Percentiles rank a stretch among this genome's conserved stretches.
Conservation (phyloP, 2,113 vertebrate genomes). For the Calidris pugnax region DNA sequence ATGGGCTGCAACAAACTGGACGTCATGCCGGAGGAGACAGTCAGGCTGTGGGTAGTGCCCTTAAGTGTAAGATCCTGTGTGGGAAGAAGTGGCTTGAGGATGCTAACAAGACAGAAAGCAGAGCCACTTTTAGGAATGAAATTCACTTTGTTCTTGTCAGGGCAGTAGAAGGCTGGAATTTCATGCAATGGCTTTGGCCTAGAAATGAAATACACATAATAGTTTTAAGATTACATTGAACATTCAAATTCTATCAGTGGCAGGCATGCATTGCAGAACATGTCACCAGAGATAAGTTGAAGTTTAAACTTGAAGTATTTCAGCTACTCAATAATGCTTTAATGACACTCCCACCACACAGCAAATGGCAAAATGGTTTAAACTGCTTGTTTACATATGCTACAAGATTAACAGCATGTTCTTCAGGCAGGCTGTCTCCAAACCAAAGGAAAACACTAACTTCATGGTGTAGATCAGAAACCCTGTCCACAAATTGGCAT, state of each 20-base stretch:
- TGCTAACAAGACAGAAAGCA: constrained; percentile 99
- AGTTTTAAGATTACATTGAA: constrained; percentile 25
- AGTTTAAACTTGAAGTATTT: background rate
- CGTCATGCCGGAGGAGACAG: constrained; percentile 84
- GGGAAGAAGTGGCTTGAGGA: constrained; percentile 95
- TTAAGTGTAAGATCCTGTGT: constrained; percentile 91
- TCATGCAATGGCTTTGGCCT: constrained; percentile 93
- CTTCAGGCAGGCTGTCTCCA: background rate
- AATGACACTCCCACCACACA: background rate
- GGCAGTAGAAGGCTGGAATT: constrained; percentile 94
- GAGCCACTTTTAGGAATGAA: constrained; percentile 99
- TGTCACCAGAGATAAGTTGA: background rate
- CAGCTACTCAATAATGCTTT: background rate
- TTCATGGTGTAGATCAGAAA: background rate
- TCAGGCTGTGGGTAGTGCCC: constrained; percentile 85
- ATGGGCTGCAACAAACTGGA: constrained; percentile 82
- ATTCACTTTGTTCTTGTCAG: constrained; percentile 99
- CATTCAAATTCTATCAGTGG: background rate
- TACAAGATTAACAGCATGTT: background rate
- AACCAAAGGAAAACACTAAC: background rate
- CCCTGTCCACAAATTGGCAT: background rate
- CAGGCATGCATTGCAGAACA: background rate
- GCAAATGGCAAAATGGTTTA: background rate
- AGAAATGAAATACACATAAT: constrained; percentile 60
- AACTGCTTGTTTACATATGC: background rate